These are phyloP conservation scores for Brachyhypopomus occidentalis DNA, from an alignment of 2,113 vertebrate species.

Conservation along the genomic window DNA sequence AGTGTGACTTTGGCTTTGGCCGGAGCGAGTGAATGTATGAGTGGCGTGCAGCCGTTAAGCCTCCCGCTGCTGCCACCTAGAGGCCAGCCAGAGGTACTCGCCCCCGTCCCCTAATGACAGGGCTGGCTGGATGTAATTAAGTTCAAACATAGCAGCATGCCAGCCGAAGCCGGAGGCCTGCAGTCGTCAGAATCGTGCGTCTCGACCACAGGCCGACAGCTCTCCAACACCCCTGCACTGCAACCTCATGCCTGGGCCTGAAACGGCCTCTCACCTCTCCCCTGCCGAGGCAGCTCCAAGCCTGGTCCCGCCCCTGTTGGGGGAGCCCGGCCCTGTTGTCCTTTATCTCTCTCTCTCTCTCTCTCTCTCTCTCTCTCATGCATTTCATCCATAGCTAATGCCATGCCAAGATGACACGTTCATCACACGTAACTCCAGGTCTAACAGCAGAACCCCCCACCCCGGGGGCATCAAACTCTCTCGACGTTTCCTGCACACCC, in stretches of 20 bases:
- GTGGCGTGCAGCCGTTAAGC: constrained; percentile 42
- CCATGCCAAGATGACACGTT: constrained; percentile 19
- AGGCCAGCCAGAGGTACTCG: constrained; percentile 39
- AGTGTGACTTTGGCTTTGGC: constrained; percentile 45
- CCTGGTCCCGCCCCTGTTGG: background rate
- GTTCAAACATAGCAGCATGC: constrained; percentile 63
- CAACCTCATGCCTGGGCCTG: constrained; percentile 6
- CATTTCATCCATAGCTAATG: background rate
- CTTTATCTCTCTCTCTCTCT: constrained; percentile 1
- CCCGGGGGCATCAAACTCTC: constrained; percentile 27
- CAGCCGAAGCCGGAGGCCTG: constrained; percentile 48
- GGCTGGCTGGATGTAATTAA: constrained; percentile 59
- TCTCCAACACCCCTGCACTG: constrained; percentile 46
- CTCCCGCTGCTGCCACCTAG: constrained; percentile 50
- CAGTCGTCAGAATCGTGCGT: constrained; percentile 51
- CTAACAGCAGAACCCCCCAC: background rate
- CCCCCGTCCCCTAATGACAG: constrained; percentile 55
- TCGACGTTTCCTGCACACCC: constrained; percentile 60
- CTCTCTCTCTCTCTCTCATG: background rate
- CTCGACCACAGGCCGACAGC: constrained; percentile 53
- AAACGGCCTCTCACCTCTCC: constrained; percentile 25
- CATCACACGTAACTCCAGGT: background rate
- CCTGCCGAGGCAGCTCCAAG: background rate
- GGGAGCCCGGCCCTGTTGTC: background rate
- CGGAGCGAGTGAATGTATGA: constrained; percentile 51